phyloP scores from a whole-genome alignment of 2,797 vertebrate species.

The Xyrichtys novacula region DNA sequence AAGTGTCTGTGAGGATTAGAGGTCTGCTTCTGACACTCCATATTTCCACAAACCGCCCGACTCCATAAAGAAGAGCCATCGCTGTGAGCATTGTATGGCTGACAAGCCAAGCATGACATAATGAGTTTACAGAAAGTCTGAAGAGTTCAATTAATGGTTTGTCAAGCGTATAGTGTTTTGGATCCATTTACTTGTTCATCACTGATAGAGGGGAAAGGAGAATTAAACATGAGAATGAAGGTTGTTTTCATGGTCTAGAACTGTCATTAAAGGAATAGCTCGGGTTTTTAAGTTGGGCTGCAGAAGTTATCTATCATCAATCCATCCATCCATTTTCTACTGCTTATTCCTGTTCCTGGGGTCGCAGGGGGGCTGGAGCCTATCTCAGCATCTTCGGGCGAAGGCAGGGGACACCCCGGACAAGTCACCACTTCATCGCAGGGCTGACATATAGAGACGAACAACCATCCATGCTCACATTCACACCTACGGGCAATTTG shows the following conservation, averaged over 20 bases:
- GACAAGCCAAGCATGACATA: conserved; percentile 77
- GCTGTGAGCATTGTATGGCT: conserved; percentile 70
- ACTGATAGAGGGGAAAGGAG: conserved; percentile 64
- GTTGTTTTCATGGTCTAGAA: conserved; percentile 40
- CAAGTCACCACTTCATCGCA: no score
- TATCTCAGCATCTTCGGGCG: no score
- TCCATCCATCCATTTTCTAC: no score
- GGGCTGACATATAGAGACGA: no score
- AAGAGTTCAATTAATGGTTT: conserved; percentile 73
- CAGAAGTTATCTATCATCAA: not conserved
- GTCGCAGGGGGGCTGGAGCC: no score
- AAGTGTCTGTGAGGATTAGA: conserved; percentile 79
- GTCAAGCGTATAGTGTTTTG: conserved; percentile 68
- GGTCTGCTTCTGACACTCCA: conserved; percentile 73
- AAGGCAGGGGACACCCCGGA: no score
- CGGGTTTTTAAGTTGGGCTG: not conserved
- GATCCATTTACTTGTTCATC: conserved; percentile 74
- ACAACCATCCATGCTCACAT: no score
- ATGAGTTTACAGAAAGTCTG: conserved; percentile 77
- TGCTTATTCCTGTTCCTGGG: no score
- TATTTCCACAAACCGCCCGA: conserved; percentile 71
- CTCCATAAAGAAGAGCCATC: conserved; percentile 63
- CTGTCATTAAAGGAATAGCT: conserved; percentile 17
- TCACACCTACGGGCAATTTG: no score
- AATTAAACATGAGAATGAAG: conserved; percentile 67